Evolutionary conservation across 2,113 vertebrate genomes (phyloP).

Genomic region (Trochalopteron elliotii): DNA sequence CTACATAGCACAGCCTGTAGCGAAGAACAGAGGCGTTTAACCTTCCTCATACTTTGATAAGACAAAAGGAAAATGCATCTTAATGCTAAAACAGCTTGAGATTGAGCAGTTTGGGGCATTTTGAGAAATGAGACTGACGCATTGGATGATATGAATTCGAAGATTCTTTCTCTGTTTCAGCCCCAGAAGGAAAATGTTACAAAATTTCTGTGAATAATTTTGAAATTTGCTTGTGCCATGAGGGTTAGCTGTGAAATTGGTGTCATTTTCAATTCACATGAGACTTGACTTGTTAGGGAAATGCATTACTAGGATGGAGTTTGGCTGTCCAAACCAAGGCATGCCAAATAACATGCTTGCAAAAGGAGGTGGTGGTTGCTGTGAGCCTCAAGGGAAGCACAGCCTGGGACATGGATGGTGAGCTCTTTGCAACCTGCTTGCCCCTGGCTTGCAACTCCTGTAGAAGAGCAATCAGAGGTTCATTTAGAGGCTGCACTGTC

Average conservation of each 20-base stretch:
- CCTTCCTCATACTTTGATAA: slow-evolving; percentile 6
- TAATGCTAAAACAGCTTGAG: background rate
- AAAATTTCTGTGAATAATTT: slow-evolving; percentile 19
- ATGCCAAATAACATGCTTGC: rapidly evolving
- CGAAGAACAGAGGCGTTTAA: background rate
- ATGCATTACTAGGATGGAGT: background rate
- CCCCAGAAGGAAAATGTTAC: background rate
- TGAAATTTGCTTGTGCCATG: background rate
- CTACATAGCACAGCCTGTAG: background rate
- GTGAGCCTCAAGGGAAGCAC: background rate
- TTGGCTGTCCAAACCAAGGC: background rate
- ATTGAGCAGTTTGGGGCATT: background rate
- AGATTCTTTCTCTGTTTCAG: background rate
- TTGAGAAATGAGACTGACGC: background rate
- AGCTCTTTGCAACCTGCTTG: background rate
- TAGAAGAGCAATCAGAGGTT: background rate
- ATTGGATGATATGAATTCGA: background rate
- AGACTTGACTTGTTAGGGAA: background rate
- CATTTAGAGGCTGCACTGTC: background rate
- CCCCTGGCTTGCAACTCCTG: background rate
- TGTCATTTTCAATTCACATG: background rate
- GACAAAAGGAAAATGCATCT: slow-evolving; percentile 15
- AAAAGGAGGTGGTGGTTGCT: background rate
- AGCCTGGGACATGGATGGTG: background rate
- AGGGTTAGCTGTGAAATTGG: background rate